These are phyloP conservation scores for Cyprinodon tularosa DNA, from an alignment of 2,113 vertebrate genomes.

Conservation along the genomic window DNA sequence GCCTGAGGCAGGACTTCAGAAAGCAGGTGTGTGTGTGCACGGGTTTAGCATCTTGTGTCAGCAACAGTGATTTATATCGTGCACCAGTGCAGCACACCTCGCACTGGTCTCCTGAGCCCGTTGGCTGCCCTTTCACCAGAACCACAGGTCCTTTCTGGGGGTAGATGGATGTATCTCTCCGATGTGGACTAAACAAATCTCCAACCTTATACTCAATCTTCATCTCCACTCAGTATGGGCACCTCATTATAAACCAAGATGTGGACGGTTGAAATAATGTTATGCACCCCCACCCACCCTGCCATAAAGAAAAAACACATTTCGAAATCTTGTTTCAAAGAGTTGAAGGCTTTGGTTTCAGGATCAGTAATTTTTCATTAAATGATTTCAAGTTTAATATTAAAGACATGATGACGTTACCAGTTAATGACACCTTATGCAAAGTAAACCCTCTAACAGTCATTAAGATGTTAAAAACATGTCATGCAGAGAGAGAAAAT, in stretches of 20 bases:
- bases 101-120: constrained; percentile 55
- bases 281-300: constrained; percentile 1
- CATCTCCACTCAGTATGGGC: constrained; percentile 41
- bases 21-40: constrained; percentile 52
- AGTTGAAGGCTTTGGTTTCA: constrained; percentile 29
- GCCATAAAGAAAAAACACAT: neutral
- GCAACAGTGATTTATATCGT: constrained; percentile 69
- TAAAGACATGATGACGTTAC: constrained; percentile 25
- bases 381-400: neutral
- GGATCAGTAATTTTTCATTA: constrained; percentile 18
- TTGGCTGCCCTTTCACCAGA: constrained; percentile 63
- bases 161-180: constrained; percentile 61
- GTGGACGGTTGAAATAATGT: constrained; percentile 33
- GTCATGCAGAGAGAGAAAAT: constrained; percentile 30
- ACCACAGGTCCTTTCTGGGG: constrained; percentile 49
- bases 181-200: constrained; percentile 58
- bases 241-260: constrained; percentile 48
- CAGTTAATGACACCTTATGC: constrained; percentile 29
- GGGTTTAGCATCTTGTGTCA: constrained; percentile 26
- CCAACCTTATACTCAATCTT: constrained; percentile 54
- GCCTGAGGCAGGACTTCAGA: constrained; percentile 34
- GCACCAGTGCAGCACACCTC: constrained; percentile 51
- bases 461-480: constrained; percentile 35
- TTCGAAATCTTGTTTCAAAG: constrained; percentile 15
- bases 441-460: constrained; percentile 25